Base-by-base conservation (phyloP, 1,140 invertebrate species). In the Papilio polyxenes region DNA sequence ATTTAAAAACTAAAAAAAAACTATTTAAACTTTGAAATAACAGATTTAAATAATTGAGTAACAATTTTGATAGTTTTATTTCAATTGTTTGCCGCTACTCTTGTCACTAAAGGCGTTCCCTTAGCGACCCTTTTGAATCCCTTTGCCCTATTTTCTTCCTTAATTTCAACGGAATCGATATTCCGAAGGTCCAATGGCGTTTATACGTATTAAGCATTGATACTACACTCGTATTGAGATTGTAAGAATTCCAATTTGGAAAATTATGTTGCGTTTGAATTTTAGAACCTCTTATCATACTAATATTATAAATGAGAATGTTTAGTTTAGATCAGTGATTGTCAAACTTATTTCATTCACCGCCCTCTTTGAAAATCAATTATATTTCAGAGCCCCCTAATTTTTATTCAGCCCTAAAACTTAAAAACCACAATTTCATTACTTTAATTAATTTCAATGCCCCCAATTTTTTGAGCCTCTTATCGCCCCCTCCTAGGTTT, bases 141-240 rank as follows among this genome's bases (percentile, higher is more conserved):
- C 86, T 85, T 82, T 83, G 87, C 82, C 87, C 88, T 82, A 88
- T 89, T 90, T 91, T 86, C 85, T 87, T 87, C 85, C 86, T 88
- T 89, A 88, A 89, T 88, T 89, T 85, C 81, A 75, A 83, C 81
- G 76, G 83, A 90, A 91, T 90, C 90, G 87, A 91, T 90, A 90
- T 83, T 81, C 83, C 81, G 85, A 88, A 87, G 88, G 86, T 83
- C 79, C 77, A 76, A 83, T 81, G 82, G 83, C 82, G 86, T 84
- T 89, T 90, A 84, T 84, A 80, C 82, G 82, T 85, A 86, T 87
- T 80, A 87, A 89, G 85, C 80, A 85, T 88, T 87, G 72, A 88
- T 81, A 53, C 53, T 79, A 80, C 78, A 72, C 23, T 72, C 75
- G 80, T 81, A 82, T 65, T 51, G 49, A 65, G 69, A 62, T 44